These are phyloP conservation scores for Margarornis squamiger DNA, from an alignment of 2,797 vertebrate species.

Conservation along the genomic window DNA sequence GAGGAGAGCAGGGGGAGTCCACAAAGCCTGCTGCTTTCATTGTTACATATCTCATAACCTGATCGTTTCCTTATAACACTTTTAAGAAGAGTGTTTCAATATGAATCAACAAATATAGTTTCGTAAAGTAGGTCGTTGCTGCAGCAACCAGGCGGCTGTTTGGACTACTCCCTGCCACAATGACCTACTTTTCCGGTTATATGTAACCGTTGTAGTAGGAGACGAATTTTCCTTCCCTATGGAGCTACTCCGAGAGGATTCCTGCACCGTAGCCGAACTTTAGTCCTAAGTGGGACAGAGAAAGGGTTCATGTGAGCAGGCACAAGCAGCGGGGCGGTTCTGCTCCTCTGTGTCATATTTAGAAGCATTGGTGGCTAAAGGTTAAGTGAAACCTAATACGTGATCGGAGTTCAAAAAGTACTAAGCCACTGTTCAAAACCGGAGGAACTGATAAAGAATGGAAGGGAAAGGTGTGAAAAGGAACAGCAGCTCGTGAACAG, in stretches of 20 bases:
- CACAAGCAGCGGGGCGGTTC: neutral
- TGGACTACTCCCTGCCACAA: slow-evolving; percentile 75
- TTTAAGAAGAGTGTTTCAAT: slow-evolving; percentile 74
- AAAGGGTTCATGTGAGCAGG: neutral
- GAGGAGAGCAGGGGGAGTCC: neutral
- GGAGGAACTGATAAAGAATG: neutral
- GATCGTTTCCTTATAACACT: slow-evolving; percentile 63
- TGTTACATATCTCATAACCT: neutral
- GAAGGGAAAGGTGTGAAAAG: neutral
- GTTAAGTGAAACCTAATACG: neutral
- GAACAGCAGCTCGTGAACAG: neutral
- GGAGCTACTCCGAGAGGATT: slow-evolving; percentile 51
- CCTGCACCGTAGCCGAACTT: neutral
- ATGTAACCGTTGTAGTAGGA: slow-evolving; percentile 64
- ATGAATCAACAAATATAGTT: slow-evolving; percentile 80
- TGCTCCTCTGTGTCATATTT: neutral
- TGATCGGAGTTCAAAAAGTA: neutral
- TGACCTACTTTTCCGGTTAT: slow-evolving; percentile 80
- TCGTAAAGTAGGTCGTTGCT: slow-evolving; percentile 82
- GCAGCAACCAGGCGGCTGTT: slow-evolving; percentile 77
- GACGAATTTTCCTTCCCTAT: slow-evolving; percentile 62
- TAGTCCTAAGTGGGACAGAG: slow-evolving; percentile 1
- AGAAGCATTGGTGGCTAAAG: neutral
- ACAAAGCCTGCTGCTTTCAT: neutral
- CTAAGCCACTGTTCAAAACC: neutral